Evolutionary conservation across 2,113 vertebrate species (phyloP).

Genomic region (Syngnathoides biaculeatus): DNA sequence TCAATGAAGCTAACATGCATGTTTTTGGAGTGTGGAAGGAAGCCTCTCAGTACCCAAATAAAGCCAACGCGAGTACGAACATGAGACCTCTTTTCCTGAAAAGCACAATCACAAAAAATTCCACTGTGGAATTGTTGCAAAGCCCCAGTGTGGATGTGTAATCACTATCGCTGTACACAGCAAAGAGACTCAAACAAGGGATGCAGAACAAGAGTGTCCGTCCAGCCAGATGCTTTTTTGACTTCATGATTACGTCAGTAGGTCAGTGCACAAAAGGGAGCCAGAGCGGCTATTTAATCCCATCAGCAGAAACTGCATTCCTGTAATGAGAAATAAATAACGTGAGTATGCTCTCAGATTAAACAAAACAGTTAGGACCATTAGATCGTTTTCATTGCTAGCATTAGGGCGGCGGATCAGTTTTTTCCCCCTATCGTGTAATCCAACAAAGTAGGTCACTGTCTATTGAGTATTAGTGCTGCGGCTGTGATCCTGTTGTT

Average conservation of each 20-base stretch:
- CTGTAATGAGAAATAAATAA: constrained; percentile 79
- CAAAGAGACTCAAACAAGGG: constrained; percentile 59
- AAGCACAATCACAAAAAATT: constrained; percentile 12
- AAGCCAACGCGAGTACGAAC: not conserved
- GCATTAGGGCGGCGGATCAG: constrained; percentile 73
- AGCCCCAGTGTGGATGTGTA: constrained; percentile 29
- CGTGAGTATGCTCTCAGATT: constrained; percentile 75
- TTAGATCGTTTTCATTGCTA: constrained; percentile 78
- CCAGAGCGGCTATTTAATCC: constrained; percentile 67
- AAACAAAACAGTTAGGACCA: constrained; percentile 74
- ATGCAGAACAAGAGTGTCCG: constrained; percentile 30
- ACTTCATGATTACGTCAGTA: constrained; percentile 51
- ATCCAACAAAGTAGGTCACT: constrained; percentile 78
- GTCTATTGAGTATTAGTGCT: constrained; percentile 77
- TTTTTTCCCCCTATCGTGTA: constrained; percentile 53
- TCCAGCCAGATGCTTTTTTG: constrained; percentile 59
- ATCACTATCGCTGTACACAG: constrained; percentile 17
- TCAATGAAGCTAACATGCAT: no score
- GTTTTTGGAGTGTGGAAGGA: no score
- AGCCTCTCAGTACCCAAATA: no score
- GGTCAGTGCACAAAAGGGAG: constrained; percentile 59
- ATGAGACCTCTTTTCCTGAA: not conserved
- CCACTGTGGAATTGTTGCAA: constrained; percentile 13
- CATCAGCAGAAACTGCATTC: constrained; percentile 73
- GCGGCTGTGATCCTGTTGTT: constrained; percentile 77